Evolutionary conservation across 2,888 invertebrate genomes (phyloP), one percentile per base, ranked within the genome.

Genomic region (Tridacna crocea): DNA sequence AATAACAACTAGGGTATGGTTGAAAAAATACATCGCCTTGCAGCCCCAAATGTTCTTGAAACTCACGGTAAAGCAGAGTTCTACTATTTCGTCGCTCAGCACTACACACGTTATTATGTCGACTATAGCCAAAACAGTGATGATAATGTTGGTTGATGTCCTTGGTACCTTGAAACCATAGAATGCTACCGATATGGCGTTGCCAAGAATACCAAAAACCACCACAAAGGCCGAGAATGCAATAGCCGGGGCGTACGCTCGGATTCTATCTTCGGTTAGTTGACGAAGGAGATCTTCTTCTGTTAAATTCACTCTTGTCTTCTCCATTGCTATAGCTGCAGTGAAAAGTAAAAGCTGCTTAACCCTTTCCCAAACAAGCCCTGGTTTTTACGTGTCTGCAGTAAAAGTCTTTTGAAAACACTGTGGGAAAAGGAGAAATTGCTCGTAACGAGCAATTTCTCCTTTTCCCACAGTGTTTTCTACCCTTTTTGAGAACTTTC

Each of bases 111-210:
- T 60, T 4, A 72, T 66, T 24, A 73, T 17, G 46, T 80, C 80
- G 3, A 61, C 72, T 0, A 19, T 19, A 0, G 80, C 72, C 19
- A 80, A 48, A 0, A 26, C 63, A 2, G 72, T 47, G 10, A 80
- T 80, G 0, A 80, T 27, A 17, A 24, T 36, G 48, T 72, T 80
- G 1, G 75, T 80, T 0, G 65, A 47, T 10, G 65, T 76, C 36
- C 55, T 72, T 11, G 27, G 51, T n/a, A 61, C 24, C 24, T 76
- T 80, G n/a, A 80, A 80, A 17, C 80, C 80, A 22, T 80, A 80
- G 24, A 68, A 80, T 2, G 17, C 58, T 10, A 75, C 60, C 0
- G 79, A 70, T 10, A 72, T 24, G 15, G 51, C 63, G 60, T 80
- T 80, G 22, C 80, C 80, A 6, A 72, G 10, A 13, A 80, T 55